Evolutionary conservation across 2,888 invertebrate species (phyloP).

Genomic region (Oeneis ivallda): DNA sequence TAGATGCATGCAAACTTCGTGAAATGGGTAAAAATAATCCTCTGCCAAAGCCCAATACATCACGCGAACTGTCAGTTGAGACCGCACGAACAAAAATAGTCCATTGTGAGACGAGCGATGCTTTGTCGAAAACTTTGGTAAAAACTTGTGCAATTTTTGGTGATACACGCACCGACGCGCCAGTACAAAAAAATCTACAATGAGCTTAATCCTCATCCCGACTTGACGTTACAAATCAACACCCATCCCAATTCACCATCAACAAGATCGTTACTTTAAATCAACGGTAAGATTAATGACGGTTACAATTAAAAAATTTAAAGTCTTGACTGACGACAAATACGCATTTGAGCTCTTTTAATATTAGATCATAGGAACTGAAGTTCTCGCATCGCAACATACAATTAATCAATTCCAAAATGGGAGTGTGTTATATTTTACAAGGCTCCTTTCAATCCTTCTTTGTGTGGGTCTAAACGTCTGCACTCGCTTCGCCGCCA

Average conservation of each 20-base stretch:
- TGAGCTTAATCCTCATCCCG: constrained; percentile 26
- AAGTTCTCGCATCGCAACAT: constrained; percentile 58
- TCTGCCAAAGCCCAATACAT: constrained; percentile 75
- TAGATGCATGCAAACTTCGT: constrained; percentile 79
- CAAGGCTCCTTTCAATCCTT: constrained; percentile 63
- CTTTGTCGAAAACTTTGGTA: constrained; percentile 74
- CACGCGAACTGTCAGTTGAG: constrained; percentile 77
- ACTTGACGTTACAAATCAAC: constrained; percentile 27
- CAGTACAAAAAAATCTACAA: constrained; percentile 17
- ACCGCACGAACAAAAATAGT: constrained; percentile 80
- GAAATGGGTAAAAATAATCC: constrained; percentile 81
- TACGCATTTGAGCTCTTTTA: constrained; percentile 56
- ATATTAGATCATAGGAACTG: constrained; percentile 60
- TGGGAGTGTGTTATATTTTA: constrained; percentile 24
- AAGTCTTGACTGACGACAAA: constrained; percentile 55
- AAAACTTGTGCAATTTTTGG: constrained; percentile 77
- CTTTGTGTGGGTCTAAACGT: constrained; percentile 78
- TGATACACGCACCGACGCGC: constrained; percentile 63
- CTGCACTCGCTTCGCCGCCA: constrained; percentile 58
- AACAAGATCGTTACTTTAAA: constrained; percentile 36
- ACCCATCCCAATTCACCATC: constrained; percentile 46
- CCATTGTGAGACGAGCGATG: constrained; percentile 68
- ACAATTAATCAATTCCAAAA: constrained; percentile 75
- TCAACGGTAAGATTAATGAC: constrained; percentile 53
- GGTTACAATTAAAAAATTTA: constrained; percentile 60